Percentiles rank a stretch among this genome's conserved stretches.
Conservation (phyloP, 2,113 vertebrate genomes). For the Takifugu flavidus region DNA sequence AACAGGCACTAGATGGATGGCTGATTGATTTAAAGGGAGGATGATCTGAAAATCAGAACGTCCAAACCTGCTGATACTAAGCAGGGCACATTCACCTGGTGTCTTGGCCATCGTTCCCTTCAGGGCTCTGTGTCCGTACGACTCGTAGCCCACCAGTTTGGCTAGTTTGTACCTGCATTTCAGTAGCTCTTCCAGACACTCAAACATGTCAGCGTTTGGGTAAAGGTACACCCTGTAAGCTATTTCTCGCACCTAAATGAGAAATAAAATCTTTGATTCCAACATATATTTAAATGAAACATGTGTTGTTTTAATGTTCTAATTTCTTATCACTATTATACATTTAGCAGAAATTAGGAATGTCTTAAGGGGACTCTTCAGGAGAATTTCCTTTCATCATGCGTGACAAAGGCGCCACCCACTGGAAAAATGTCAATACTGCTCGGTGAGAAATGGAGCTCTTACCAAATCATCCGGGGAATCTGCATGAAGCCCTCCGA, state of each 20-base stretch:
- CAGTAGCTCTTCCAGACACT: slow-evolving; percentile 85
- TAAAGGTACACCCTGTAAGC: slow-evolving; percentile 95
- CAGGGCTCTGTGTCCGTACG: slow-evolving; percentile 88
- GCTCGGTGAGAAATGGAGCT: slow-evolving; percentile 3
- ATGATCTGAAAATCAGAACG: not conserved
- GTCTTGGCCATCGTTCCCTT: slow-evolving; percentile 91
- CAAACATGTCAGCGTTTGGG: slow-evolving; percentile 80
- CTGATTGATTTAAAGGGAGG: not conserved
- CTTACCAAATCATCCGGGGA: slow-evolving; percentile 86
- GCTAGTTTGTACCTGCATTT: slow-evolving; percentile 83
- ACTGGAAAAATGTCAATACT: slow-evolving; percentile 27
- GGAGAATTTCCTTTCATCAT: not conserved
- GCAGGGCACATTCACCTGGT: slow-evolving; percentile 78
- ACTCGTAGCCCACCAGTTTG: slow-evolving; percentile 87
- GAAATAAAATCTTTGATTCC: slow-evolving; percentile 6
- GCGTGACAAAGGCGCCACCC: slow-evolving; percentile 37
- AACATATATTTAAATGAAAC: not conserved
- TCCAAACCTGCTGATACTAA: not conserved
- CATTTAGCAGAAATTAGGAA: not conserved
- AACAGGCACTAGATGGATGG: not conserved
- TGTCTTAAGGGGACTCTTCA: too few species aligned
- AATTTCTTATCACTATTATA: too few species aligned
- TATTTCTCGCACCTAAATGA: slow-evolving; percentile 86
- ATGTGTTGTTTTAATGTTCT: too few species aligned
- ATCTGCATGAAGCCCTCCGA: slow-evolving; percentile 87